Evolutionary conservation across 2,113 vertebrate genomes (phyloP).

Genomic region (Anguilla rostrata): DNA sequence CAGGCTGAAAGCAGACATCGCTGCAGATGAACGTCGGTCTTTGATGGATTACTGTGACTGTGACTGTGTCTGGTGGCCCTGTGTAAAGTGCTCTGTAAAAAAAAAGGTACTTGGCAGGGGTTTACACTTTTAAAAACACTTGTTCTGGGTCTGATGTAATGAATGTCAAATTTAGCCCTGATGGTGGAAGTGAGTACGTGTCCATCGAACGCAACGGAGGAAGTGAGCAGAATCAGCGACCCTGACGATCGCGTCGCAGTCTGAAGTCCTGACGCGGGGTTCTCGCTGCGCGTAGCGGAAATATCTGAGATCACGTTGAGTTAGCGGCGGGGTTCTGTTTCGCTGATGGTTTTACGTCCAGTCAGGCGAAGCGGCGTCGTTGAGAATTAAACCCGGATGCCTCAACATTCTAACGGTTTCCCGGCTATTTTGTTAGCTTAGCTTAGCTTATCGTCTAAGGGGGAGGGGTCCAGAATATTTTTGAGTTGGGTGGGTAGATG

Average conservation of each 20-base stretch:
- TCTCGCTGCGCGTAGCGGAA: not conserved
- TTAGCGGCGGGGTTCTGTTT: too few relatives aligned
- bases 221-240: not conserved
- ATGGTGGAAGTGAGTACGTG: not conserved
- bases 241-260: not conserved
- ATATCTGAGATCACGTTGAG: too few relatives aligned
- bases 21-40: too few relatives aligned
- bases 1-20: too few relatives aligned
- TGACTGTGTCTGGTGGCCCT: not conserved
- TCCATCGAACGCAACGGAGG: not conserved
- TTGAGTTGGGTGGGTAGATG: too few relatives aligned
- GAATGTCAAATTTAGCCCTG: not conserved
- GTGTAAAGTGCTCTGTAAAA: not conserved
- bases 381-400: not conserved
- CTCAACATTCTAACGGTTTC: not conserved
- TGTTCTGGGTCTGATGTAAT: not conserved
- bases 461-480: too few relatives aligned
- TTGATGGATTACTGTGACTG: too few relatives aligned
- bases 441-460: too few relatives aligned
- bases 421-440: not conserved
- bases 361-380: not conserved
- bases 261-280: not conserved
- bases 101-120: not conserved
- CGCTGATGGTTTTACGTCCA: not conserved
- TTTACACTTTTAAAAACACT: not conserved